A percentile compares a stretch with the other conserved stretches of the same genome.
These are phyloP conservation scores for Ooceraea biroi DNA, from an alignment of 1,140 invertebrate genomes.

Conservation along the genomic window DNA sequence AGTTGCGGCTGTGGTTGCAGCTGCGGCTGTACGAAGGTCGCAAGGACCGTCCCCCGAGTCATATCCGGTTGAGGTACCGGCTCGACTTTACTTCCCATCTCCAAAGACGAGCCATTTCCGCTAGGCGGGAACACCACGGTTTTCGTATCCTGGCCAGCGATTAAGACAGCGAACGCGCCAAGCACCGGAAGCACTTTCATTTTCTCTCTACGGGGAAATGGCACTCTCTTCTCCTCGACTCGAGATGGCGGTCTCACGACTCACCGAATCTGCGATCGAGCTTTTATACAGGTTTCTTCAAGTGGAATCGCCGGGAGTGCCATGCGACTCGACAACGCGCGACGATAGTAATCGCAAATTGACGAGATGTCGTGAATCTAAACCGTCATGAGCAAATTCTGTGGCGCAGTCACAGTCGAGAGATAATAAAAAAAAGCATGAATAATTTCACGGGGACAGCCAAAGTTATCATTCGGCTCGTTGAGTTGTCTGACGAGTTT, in stretches of 20 bases:
- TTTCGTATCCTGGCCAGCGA: conserved; percentile 56
- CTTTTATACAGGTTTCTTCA: conserved; percentile 22
- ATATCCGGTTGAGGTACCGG: conserved; percentile 64
- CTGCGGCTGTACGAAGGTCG: conserved; percentile 8
- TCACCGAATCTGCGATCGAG: neutral
- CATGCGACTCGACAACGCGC: neutral
- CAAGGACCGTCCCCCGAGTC: conserved; percentile 18
- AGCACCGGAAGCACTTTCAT: conserved; percentile 55
- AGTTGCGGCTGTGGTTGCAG: neutral
- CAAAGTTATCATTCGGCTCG: conserved; percentile 79
- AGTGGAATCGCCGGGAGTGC: neutral
- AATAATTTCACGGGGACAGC: conserved; percentile 71
- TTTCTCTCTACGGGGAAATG: neutral
- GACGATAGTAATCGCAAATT: conserved; percentile 15
- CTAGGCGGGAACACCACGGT: conserved; percentile 11
- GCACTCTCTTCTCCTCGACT: neutral
- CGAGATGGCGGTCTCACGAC: neutral
- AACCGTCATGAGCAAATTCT: conserved; percentile 17
- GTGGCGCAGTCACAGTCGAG: conserved; percentile 54
- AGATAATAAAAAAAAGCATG: conserved; percentile 50
- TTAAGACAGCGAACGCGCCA: conserved; percentile 24
- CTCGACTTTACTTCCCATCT: conserved; percentile 52
- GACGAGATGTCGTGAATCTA: conserved; percentile 23
- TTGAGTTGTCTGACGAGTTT: conserved; percentile 72
- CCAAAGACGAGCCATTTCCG: conserved; percentile 60